These are phyloP conservation scores for Pectinophora gossypiella DNA, from an alignment of 1,140 invertebrate genomes.

Conservation along the genomic window DNA sequence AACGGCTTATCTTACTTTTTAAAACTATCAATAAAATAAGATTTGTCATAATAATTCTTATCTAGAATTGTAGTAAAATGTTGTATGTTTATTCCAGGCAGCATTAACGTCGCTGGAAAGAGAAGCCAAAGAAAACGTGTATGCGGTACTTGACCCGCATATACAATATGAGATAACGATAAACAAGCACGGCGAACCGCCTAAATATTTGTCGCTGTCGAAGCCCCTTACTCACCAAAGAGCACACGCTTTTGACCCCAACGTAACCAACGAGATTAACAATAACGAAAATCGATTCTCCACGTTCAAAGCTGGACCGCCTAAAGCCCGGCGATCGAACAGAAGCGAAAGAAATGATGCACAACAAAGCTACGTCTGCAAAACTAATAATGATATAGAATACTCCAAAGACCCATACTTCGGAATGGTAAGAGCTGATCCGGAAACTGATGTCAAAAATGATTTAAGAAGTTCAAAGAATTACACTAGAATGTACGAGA, in stretches of 20 bases:
- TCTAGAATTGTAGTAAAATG: too few species aligned
- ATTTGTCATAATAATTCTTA: too few species aligned
- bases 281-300: constrained; percentile 44
- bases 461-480: constrained; percentile 40
- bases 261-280: constrained; percentile 48
- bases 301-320: constrained; percentile 42
- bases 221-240: constrained; percentile 70
- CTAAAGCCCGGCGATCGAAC: constrained; percentile 51
- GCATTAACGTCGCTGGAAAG: constrained; percentile 58
- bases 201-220: constrained; percentile 71
- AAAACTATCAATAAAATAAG: too few species aligned
- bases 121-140: constrained; percentile 75
- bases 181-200: constrained; percentile 69
- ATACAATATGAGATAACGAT: constrained; percentile 75
- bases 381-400: constrained; percentile 58
- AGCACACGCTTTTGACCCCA: constrained; percentile 60
- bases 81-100: too few species aligned
- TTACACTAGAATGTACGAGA: constrained; percentile 39
- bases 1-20: too few species aligned
- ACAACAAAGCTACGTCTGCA: constrained; percentile 36
- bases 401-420: constrained; percentile 59
- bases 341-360: constrained; percentile 40
- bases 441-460: constrained; percentile 29
- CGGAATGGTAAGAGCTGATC: constrained; percentile 36
- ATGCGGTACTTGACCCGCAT: constrained; percentile 71